A percentile compares a stretch with the other conserved stretches of the same genome.
Evolutionary conservation across 2,888 invertebrate species (phyloP).

Genomic region (Trissonchulus latispiculum): DNA sequence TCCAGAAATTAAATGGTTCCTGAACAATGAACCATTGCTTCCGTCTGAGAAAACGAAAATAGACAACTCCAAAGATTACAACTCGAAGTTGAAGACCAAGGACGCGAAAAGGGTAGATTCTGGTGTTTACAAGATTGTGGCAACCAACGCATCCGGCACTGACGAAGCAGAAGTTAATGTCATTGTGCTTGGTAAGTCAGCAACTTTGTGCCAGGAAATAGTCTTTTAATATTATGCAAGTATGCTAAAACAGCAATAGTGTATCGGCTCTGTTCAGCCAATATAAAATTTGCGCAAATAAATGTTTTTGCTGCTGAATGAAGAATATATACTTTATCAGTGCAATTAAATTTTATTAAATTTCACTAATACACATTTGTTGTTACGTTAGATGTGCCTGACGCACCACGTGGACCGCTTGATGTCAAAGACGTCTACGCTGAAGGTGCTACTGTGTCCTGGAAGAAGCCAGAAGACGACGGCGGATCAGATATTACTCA

Average conservation of each 20-base stretch:
- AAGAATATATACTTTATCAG: too few species aligned
- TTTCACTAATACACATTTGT: too few species aligned
- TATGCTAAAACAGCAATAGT: too few species aligned
- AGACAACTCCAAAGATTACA: conserved; percentile 64
- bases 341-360: too few species aligned
- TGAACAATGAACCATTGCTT: conserved; percentile 59
- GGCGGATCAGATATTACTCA: conserved; percentile 81
- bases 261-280: too few species aligned
- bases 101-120: conserved; percentile 73
- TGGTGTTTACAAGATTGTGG: conserved; percentile 48
- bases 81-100: conserved; percentile 67
- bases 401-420: conserved; percentile 68
- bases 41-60: conserved; percentile 59
- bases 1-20: conserved; percentile 72
- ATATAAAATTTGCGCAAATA: too few species aligned
- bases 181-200: conserved; percentile 66
- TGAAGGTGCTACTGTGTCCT: conserved; percentile 72
- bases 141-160: conserved; percentile 49
- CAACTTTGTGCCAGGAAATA: too few species aligned
- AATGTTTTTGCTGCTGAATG: too few species aligned
- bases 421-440: conserved; percentile 70
- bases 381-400: conserved; percentile 35
- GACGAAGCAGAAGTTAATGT: conserved; percentile 49
- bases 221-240: too few species aligned
- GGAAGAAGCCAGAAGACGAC: conserved; percentile 79